Conservation (phyloP, 2,797 vertebrate species). For the Chrosomus eos region DNA sequence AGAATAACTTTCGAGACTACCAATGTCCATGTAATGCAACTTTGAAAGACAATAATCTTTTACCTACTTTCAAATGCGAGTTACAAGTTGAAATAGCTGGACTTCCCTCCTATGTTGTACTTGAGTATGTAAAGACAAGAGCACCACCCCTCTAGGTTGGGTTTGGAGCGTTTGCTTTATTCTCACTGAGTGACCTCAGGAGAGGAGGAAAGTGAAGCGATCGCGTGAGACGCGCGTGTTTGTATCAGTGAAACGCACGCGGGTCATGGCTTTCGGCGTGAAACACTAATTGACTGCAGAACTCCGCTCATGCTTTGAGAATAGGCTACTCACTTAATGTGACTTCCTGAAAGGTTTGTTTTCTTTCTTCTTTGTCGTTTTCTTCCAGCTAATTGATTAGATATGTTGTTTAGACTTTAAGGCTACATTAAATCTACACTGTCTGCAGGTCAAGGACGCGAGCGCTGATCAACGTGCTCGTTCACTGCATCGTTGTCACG, state of each 20-base stretch:
- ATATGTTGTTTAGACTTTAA: background rate
- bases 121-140: constrained; percentile 6
- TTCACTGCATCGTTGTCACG: background rate
- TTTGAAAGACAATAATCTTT: background rate
- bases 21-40: background rate
- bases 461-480: background rate
- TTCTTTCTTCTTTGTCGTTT: background rate
- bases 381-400: background rate
- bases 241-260: background rate
- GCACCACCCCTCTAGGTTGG: constrained; percentile 39
- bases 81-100: background rate
- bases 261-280: background rate
- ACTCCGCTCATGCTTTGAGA: background rate
- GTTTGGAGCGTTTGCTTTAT: constrained; percentile 16
- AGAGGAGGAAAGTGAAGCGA: constrained; percentile 15
- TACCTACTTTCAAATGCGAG: background rate
- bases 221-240: background rate
- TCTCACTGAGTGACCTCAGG: background rate
- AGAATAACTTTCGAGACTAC: background rate
- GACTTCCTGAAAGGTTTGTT: constrained; percentile 68
- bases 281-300: constrained; percentile 8
- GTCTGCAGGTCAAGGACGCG: background rate
- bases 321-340: constrained; percentile 68
- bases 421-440: background rate
- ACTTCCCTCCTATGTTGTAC: background rate